A percentile compares a stretch with the other conserved stretches of the same genome.
Evolutionary conservation across 2,888 invertebrate species (phyloP).

Genomic region (Hemithea aestivaria): DNA sequence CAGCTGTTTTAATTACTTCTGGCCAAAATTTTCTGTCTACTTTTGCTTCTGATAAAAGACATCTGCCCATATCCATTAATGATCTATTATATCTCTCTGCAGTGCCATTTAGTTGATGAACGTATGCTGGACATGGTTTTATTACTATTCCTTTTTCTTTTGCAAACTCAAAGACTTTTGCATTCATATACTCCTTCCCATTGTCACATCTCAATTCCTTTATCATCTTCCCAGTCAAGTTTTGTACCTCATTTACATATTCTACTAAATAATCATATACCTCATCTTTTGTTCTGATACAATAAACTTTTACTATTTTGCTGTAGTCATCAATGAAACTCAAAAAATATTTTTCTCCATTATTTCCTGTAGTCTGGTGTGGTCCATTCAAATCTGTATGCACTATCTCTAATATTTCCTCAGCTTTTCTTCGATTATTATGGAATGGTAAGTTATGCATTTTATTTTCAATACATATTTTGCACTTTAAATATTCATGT

Average conservation of each 20-base stretch:
- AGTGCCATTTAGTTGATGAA: slow-evolving; percentile 33
- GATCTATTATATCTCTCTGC: slow-evolving; percentile 32
- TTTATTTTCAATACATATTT: too few species aligned
- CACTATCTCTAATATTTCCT: slow-evolving; percentile 24
- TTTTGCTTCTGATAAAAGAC: slow-evolving; percentile 29
- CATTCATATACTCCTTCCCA: slow-evolving; percentile 29
- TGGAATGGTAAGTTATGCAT: too few species aligned
- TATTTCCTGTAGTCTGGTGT: slow-evolving; percentile 26
- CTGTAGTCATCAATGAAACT: slow-evolving; percentile 33
- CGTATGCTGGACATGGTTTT: slow-evolving; percentile 30
- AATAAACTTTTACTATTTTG: slow-evolving; percentile 24
- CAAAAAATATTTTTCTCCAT: slow-evolving; percentile 32
- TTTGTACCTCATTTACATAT: slow-evolving; percentile 27
- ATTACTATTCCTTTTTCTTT: slow-evolving; percentile 29
- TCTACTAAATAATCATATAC: slow-evolving; percentile 21
- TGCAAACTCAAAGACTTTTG: slow-evolving; percentile 25
- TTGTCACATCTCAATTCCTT: slow-evolving; percentile 32
- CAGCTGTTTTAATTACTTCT: slow-evolving; percentile 32
- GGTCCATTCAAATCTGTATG: slow-evolving; percentile 34
- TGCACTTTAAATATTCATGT: too few species aligned
- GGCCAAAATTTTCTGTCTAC: slow-evolving; percentile 29
- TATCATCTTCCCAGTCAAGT: slow-evolving; percentile 23
- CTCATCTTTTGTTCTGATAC: slow-evolving; percentile 28
- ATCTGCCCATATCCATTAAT: slow-evolving; percentile 29
- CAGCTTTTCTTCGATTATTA: too few species aligned